Percentiles rank a stretch among this genome's conserved stretches.
Conservation (phyloP, 2,113 vertebrate species). For the Cnemophilus loriae region DNA sequence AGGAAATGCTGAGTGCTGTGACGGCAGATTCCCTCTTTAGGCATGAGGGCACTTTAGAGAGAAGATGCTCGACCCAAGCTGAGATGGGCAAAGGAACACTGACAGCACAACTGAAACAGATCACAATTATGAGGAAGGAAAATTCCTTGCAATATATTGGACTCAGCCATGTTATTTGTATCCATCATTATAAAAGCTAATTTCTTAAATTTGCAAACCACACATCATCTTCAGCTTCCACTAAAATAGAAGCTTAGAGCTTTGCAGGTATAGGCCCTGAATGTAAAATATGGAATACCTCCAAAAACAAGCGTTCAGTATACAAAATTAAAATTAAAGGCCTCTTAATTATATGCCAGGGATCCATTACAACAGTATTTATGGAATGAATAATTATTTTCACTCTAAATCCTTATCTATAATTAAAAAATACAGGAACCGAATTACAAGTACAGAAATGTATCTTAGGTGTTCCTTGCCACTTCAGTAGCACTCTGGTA, state of each 20-base stretch:
- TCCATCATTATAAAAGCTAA: background rate
- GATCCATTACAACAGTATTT: constrained; percentile 19
- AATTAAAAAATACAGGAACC: constrained; percentile 50
- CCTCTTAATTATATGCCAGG: constrained; percentile 39
- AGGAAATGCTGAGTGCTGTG: background rate
- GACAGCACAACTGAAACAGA: fast-evolving
- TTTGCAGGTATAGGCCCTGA: background rate
- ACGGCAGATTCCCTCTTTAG: background rate
- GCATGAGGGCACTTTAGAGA: background rate
- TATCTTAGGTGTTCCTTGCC: constrained; percentile 43
- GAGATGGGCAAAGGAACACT: background rate
- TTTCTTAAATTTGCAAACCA: background rate
- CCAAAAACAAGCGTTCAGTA: background rate
- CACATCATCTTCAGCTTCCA: background rate
- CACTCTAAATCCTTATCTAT: constrained; percentile 57
- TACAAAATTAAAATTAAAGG: constrained; percentile 52
- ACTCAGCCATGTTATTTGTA: background rate
- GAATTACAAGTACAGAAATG: constrained; percentile 17
- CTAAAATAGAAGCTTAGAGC: background rate
- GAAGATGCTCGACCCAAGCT: background rate
- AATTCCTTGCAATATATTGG: background rate
- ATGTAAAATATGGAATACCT: background rate
- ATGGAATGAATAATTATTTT: constrained; percentile 54
- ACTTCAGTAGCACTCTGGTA: background rate
- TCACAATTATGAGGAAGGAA: background rate